Conservation (phyloP, 1,140 invertebrate species). For the Spodoptera frugiperda region DNA sequence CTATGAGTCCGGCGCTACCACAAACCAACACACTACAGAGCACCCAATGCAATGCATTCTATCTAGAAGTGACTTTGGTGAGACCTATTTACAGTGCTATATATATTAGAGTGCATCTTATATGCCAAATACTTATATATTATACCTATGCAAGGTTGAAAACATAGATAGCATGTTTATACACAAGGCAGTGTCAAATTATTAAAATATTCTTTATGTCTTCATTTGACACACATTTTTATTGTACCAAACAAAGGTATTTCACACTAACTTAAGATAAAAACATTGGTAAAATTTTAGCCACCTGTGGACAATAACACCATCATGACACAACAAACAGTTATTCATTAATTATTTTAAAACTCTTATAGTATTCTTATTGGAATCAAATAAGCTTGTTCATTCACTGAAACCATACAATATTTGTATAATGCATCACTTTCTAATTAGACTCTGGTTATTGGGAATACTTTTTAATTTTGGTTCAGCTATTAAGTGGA, state of each 20-base stretch:
- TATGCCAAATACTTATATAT: slow-evolving; percentile 2
- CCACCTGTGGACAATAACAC: too few relatives aligned
- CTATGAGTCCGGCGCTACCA: slow-evolving; percentile 97
- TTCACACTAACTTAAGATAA: too few relatives aligned
- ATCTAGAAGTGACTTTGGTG: slow-evolving; percentile 98
- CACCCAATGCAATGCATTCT: slow-evolving; percentile 99
- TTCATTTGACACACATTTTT: slow-evolving; percentile 26
- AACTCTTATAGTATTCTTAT: too few relatives aligned
- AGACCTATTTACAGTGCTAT: slow-evolving; percentile 66
- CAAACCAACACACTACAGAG: slow-evolving; percentile 96
- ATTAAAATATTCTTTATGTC: background rate
- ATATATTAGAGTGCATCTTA: slow-evolving; percentile 61
- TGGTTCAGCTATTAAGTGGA: too few relatives aligned
- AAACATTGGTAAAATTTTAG: too few relatives aligned
- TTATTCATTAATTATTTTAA: too few relatives aligned
- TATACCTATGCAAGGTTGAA: slow-evolving; percentile 19
- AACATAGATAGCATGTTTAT: background rate
- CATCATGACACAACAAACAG: too few relatives aligned
- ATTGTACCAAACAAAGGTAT: background rate
- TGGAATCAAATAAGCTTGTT: too few relatives aligned
- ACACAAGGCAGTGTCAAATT: background rate
- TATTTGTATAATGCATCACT: too few relatives aligned
- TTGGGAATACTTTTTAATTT: too few relatives aligned
- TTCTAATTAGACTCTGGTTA: too few relatives aligned
- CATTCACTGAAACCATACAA: too few relatives aligned